Conservation (phyloP, 1,140 invertebrate species). For the Ganaspis sp. region DNA sequence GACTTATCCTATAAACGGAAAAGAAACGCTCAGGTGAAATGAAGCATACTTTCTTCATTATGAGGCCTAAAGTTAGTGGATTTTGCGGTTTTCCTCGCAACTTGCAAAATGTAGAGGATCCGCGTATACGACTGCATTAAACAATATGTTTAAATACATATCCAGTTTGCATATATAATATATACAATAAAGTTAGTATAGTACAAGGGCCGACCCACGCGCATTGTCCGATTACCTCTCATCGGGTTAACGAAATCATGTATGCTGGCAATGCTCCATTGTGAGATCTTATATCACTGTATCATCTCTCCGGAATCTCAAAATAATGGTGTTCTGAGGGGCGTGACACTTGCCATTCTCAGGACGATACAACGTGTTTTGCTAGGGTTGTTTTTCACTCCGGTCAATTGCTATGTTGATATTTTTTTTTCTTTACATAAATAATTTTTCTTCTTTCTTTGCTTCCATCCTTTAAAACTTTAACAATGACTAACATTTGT, state of each 20-base stretch:
- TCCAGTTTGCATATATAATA: not conserved
- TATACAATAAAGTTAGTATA: not conserved
- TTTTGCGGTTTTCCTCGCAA: slow-evolving; percentile 42
- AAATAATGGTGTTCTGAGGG: slow-evolving; percentile 58
- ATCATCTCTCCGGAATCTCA: slow-evolving; percentile 59
- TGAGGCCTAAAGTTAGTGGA: slow-evolving; percentile 45
- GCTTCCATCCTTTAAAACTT: too few species aligned
- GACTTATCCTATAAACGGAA: slow-evolving; percentile 55
- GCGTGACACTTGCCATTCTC: slow-evolving; percentile 63
- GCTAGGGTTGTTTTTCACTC: not conserved
- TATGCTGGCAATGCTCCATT: slow-evolving; percentile 62
- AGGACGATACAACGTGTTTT: slow-evolving; percentile 46
- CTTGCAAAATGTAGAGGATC: not conserved
- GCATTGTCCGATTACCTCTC: slow-evolving; percentile 64
- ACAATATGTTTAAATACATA: slow-evolving; percentile 38
- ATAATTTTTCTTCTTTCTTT: too few species aligned
- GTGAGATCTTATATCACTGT: slow-evolving; percentile 49
- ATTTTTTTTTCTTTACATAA: not conserved
- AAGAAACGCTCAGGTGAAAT: too few species aligned
- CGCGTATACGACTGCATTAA: not conserved
- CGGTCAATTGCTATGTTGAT: not conserved
- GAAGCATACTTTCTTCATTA: too few species aligned
- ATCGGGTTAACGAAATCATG: slow-evolving; percentile 60
- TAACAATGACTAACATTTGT: too few species aligned
- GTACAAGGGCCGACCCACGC: slow-evolving; percentile 53